These are phyloP conservation scores for Nymphalis io DNA, from an alignment of 1,140 invertebrate genomes.

Conservation along the genomic window DNA sequence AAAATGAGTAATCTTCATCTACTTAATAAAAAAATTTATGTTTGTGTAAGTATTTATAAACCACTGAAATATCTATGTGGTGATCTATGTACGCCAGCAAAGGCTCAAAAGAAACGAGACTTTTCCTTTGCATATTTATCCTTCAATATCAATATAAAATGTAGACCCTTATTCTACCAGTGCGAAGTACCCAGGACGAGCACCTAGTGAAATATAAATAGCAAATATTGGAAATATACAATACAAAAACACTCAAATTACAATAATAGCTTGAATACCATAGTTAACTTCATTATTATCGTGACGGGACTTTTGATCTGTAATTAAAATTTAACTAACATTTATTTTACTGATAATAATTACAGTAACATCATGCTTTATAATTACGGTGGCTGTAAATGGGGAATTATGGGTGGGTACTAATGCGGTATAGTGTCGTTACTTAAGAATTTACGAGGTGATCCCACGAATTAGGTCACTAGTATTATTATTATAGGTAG, in stretches of 20 bases:
- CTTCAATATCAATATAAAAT: no score
- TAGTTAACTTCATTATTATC: no score
- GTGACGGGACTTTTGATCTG: not conserved
- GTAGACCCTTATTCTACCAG: no score
- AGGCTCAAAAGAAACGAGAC: no score
- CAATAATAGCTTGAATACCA: not conserved
- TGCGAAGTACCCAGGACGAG: no score
- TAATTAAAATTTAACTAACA: constrained; percentile 7
- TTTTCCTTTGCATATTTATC: no score
- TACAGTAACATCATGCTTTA: constrained; percentile 2
- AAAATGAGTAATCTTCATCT: no score
- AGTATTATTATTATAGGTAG: constrained; percentile 20
- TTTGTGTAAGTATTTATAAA: no score
- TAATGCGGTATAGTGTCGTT: constrained; percentile 34
- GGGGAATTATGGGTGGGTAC: constrained; percentile 27
- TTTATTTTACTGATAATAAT: constrained; percentile 21
- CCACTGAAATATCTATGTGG: no score
- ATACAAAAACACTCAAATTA: not conserved
- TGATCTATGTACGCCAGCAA: no score
- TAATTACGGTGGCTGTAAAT: constrained; percentile 31
- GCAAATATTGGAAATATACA: not conserved
- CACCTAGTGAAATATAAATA: no score
- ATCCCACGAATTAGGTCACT: constrained; percentile 33
- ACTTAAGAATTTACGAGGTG: constrained; percentile 35
- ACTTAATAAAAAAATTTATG: no score